A percentile compares a stretch with the other conserved stretches of the same genome.
Evolutionary conservation across 2,797 vertebrate species (phyloP).

Genomic region (Dicrostonyx torquatus): DNA sequence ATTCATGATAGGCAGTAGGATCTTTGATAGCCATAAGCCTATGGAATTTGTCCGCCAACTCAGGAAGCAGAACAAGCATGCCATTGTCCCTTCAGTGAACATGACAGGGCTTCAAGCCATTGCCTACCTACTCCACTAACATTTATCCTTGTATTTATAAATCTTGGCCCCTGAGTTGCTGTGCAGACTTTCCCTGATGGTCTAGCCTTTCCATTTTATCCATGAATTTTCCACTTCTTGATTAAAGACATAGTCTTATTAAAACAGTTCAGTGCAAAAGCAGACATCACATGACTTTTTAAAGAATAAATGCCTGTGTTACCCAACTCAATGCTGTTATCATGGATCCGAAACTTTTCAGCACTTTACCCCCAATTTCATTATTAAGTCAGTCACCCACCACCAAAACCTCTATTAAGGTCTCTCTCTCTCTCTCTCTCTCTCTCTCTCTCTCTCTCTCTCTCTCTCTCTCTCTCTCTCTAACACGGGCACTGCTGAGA

Average conservation of each 20-base stretch:
- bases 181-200: not conserved
- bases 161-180: not conserved
- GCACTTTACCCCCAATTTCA: conserved; percentile 14
- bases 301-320: not conserved
- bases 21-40: not conserved
- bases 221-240: not conserved
- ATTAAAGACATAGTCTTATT: not conserved
- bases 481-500: not conserved
- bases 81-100: not conserved
- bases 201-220: not conserved
- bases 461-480: not conserved
- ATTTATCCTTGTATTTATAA: not conserved
- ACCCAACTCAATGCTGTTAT: conserved; percentile 32
- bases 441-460: too few relatives aligned
- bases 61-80: not conserved
- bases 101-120: not conserved
- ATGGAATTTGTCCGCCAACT: not conserved
- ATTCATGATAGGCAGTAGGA: too few relatives aligned
- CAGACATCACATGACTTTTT: not conserved
- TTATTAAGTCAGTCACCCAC: not conserved
- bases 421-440: not conserved
- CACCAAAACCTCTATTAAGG: not conserved
- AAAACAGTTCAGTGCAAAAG: conserved; percentile 26
- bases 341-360: conserved; percentile 36
- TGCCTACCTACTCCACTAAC: not conserved